Evolutionary conservation across 2,113 vertebrate species (phyloP).

Genomic region (Diadophis punctatus): DNA sequence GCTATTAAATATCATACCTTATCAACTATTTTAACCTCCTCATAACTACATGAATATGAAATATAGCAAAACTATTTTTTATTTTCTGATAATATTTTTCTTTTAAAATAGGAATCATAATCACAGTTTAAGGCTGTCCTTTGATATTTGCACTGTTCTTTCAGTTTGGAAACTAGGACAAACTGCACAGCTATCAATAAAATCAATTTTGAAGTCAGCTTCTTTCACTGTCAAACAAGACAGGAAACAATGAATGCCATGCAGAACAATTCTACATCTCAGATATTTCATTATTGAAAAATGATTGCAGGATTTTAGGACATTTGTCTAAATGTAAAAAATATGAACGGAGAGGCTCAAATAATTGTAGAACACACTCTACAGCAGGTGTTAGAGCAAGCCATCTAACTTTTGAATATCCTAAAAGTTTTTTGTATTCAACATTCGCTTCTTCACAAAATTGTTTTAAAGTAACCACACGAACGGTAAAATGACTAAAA

Average conservation of each 20-base stretch:
- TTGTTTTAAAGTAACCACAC: no score
- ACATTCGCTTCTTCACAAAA: no score
- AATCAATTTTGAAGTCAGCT: slow-evolving; percentile 38
- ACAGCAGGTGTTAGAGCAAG: no score
- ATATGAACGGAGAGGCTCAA: no score
- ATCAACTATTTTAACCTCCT: neutral
- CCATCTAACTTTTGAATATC: no score
- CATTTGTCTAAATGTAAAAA: no score
- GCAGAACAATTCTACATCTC: neutral
- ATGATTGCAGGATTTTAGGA: no score
- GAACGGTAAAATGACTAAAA: no score
- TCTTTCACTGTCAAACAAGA: slow-evolving; percentile 26
- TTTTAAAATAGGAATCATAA: neutral
- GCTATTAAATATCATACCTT: neutral
- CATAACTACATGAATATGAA: neutral
- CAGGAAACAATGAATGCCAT: neutral
- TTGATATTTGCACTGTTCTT: slow-evolving; percentile 31
- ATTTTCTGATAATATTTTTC: neutral
- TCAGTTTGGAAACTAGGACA: slow-evolving; percentile 48
- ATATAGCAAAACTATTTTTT: neutral
- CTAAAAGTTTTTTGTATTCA: no score
- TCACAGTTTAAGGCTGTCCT: neutral
- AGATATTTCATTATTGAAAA: no score
- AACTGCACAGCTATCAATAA: slow-evolving; percentile 28
- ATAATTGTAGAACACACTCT: no score